Evolutionary conservation across 1,140 invertebrate genomes (phyloP).

Genomic region (Alviniconcha marisindica): DNA sequence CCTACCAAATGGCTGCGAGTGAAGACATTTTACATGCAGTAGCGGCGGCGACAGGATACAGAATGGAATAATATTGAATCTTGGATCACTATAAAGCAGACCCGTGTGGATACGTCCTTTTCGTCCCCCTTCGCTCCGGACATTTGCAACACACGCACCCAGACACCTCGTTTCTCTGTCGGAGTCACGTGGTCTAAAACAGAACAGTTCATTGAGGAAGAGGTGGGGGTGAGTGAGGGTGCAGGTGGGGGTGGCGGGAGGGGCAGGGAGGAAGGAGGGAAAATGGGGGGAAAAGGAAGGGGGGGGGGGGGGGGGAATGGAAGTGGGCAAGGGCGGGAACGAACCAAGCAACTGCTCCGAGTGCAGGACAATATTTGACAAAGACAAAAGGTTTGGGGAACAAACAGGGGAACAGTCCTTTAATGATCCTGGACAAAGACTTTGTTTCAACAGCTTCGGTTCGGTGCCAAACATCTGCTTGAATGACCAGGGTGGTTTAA

Average conservation of each 20-base stretch:
- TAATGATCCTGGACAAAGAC: too few species aligned
- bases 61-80: conserved; percentile 20
- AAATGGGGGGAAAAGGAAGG: background rate
- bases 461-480: background rate
- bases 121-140: background rate
- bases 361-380: too few species aligned
- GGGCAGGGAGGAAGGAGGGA: background rate
- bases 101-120: background rate
- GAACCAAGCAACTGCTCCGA: background rate
- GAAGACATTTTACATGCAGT: background rate
- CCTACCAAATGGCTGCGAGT: background rate
- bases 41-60: background rate
- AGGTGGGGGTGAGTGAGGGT: background rate
- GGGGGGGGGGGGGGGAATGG: background rate
- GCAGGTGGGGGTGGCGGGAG: background rate
- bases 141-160: conserved; percentile 6
- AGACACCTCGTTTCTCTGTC: background rate
- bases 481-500: background rate
- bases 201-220: background rate
- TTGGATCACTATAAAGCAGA: conserved; percentile 2
- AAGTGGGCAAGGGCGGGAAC: background rate
- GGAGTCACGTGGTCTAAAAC: background rate
- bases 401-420: too few species aligned
- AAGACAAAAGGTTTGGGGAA: too few species aligned
- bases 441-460: too few species aligned